Conservation (phyloP, 1,140 invertebrate genomes). For the Conopomorpha cramerella region DNA sequence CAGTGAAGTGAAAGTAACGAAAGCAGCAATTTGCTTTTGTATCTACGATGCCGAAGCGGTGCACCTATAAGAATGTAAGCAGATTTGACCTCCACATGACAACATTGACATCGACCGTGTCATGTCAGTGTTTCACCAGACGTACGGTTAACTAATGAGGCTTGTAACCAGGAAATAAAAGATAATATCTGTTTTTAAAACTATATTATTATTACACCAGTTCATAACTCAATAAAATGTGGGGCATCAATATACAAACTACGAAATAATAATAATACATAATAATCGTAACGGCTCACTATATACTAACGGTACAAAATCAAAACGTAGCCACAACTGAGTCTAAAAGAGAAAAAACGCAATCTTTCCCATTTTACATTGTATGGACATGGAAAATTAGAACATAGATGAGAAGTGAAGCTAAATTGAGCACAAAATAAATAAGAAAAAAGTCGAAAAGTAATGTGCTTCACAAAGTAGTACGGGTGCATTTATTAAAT, state of each 20-base stretch:
- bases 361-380: too few species aligned
- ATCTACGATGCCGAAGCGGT: too few species aligned
- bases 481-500: not conserved
- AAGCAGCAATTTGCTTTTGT: too few species aligned
- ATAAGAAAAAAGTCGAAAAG: not conserved
- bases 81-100: too few species aligned
- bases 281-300: constrained; percentile 15
- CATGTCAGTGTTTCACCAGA: too few species aligned
- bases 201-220: constrained; percentile 44
- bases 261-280: constrained; percentile 28
- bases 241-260: constrained; percentile 42
- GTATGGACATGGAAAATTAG: not conserved
- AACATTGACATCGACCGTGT: too few species aligned
- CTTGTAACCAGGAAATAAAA: too few species aligned
- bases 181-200: constrained; percentile 20
- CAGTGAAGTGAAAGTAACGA: too few species aligned
- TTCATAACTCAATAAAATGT: constrained; percentile 33
- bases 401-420: constrained; percentile 3
- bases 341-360: constrained; percentile 13
- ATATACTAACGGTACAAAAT: constrained; percentile 12
- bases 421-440: constrained; percentile 39
- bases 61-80: too few species aligned
- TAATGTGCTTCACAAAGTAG: not conserved
- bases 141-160: too few species aligned
- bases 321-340: constrained; percentile 11